These are phyloP conservation scores for Drosophila niveifrons DNA, from an alignment of 2,888 invertebrate species.

Conservation along the genomic window DNA sequence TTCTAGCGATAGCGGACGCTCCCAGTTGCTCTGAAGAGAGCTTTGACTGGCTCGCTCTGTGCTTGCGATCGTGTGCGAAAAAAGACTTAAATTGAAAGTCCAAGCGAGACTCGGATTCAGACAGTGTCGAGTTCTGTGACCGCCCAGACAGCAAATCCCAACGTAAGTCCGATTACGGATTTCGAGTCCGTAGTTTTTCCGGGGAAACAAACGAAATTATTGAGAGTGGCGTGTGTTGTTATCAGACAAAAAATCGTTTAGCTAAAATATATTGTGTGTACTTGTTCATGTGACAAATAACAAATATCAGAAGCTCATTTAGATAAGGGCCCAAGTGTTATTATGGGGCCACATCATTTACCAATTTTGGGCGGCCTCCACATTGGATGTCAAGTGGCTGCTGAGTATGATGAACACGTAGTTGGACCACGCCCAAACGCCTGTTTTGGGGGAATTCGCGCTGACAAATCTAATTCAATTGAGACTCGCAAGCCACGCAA, in stretches of 20 bases:
- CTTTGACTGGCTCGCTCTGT: conserved; percentile 50
- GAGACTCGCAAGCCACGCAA: conserved; percentile 23
- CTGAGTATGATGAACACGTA: conserved; percentile 58
- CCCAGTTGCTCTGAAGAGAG: conserved; percentile 31
- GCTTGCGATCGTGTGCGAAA: conserved; percentile 64
- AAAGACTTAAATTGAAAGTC: conserved; percentile 78
- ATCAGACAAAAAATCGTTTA: conserved; percentile 30
- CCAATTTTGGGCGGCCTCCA: background rate
- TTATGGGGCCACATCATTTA: conserved; percentile 20
- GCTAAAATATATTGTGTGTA: conserved; percentile 9
- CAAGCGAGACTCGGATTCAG: conserved; percentile 69
- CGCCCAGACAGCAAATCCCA: conserved; percentile 59
- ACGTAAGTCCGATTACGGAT: conserved; percentile 55
- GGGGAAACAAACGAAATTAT: conserved; percentile 15
- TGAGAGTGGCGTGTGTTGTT: conserved; percentile 26
- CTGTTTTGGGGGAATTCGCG: conserved; percentile 16
- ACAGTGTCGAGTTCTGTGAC: conserved; percentile 73
- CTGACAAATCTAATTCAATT: conserved; percentile 30
- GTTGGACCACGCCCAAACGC: conserved; percentile 49
- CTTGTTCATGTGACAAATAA: conserved; percentile 28
- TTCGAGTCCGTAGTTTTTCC: conserved; percentile 6
- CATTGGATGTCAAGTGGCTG: background rate
- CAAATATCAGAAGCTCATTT: conserved; percentile 31
- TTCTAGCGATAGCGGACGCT: conserved; percentile 28
- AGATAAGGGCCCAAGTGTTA: conserved; percentile 49